Evolutionary conservation across 2,113 vertebrate species (phyloP).

Genomic region (Psophia crepitans): DNA sequence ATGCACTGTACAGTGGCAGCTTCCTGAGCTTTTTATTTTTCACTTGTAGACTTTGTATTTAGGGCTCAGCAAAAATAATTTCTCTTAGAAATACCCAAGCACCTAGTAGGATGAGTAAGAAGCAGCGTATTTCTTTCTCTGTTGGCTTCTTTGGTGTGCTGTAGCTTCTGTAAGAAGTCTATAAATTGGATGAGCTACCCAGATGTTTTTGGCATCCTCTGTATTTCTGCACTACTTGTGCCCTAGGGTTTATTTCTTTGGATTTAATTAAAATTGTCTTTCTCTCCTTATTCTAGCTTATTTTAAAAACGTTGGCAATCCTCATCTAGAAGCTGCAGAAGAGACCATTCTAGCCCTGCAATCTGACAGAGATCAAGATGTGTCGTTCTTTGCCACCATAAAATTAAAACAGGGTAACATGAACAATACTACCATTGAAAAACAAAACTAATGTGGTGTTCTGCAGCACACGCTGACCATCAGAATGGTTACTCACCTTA

Average conservation of each 20-base stretch:
- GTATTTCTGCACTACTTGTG: background rate
- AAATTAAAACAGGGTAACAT: constrained; percentile 75
- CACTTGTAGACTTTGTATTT: background rate
- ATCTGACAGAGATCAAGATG: constrained; percentile 86
- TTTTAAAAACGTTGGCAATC: constrained; percentile 87
- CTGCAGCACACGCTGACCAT: background rate
- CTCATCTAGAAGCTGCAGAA: constrained; percentile 85
- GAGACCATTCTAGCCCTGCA: constrained; percentile 84
- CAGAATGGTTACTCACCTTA: background rate
- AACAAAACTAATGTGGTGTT: background rate
- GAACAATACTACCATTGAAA: constrained; percentile 67
- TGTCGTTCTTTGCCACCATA: constrained; percentile 85
- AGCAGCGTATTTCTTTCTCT: background rate
- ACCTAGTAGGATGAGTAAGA: background rate
- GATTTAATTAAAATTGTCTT: background rate
- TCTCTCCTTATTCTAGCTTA: constrained; percentile 67
- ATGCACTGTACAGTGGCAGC: background rate
- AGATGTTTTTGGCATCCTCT: background rate
- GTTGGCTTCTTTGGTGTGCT: background rate
- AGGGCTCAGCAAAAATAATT: background rate
- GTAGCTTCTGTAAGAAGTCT: background rate
- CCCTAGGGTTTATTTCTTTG: background rate
- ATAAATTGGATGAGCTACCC: background rate
- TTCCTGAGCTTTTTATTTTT: background rate
- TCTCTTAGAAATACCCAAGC: background rate